phyloP scores from a whole-genome alignment of 37 sponge, comb jelly and placozoan genomes.

The Beroe ovata region DNA sequence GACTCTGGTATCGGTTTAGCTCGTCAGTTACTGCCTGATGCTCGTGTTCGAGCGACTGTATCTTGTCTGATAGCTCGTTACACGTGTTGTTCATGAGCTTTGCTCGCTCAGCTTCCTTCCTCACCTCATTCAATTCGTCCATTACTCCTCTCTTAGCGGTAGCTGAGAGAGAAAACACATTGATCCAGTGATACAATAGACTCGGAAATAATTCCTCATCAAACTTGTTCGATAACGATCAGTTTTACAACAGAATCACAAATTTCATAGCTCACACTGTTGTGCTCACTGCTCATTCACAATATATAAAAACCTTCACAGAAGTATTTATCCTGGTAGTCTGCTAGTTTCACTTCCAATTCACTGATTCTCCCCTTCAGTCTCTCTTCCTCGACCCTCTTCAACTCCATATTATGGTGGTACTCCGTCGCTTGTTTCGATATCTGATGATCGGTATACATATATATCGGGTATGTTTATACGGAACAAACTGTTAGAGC shows the following conservation, averaged over 20 bases:
- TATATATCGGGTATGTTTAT: too few relatives aligned
- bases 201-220: too few relatives aligned
- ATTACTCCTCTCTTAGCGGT: background rate
- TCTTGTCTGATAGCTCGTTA: conserved; percentile 28
- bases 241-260: too few relatives aligned
- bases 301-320: too few relatives aligned
- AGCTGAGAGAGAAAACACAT: conserved; percentile 18
- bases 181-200: too few relatives aligned
- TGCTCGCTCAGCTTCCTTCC: conserved; percentile 38
- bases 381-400: conserved; percentile 33
- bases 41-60: background rate
- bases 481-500: too few relatives aligned
- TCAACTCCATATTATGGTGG: conserved; percentile 33
- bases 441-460: too few relatives aligned
- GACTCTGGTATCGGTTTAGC: conserved; percentile 39
- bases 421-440: conserved; percentile 57
- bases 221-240: too few relatives aligned
- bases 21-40: conserved; percentile 13
- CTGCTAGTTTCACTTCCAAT: conserved; percentile 28
- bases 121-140: conserved; percentile 10
- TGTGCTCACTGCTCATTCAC: too few relatives aligned
- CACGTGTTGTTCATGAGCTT: conserved; percentile 37
- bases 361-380: conserved; percentile 17
- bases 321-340: conserved; percentile 40
- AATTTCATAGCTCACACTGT: too few relatives aligned